These are phyloP conservation scores for Oxyruncus cristatus DNA, from an alignment of 2,113 vertebrate genomes.

Conservation along the genomic window DNA sequence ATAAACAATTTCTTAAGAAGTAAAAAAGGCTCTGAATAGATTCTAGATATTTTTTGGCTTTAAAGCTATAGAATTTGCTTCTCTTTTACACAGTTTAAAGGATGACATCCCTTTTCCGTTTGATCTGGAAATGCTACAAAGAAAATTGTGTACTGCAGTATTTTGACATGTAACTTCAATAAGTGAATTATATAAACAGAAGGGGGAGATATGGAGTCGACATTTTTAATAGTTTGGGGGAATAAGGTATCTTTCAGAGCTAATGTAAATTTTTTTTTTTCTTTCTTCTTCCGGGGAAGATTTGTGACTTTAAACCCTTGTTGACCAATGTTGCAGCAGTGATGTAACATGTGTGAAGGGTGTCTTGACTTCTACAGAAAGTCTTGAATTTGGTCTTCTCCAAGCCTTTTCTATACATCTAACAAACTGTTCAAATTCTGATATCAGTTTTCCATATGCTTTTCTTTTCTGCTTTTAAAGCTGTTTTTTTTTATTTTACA, in stretches of 20 bases:
- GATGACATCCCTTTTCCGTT: neutral
- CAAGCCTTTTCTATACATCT: neutral
- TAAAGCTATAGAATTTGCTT: neutral
- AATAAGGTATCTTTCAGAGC: neutral
- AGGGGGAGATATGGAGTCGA: neutral
- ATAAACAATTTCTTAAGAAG: neutral
- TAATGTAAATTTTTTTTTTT: neutral
- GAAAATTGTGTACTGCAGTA: neutral
- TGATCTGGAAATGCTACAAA: neutral
- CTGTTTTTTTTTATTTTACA: neutral
- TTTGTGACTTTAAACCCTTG: neutral
- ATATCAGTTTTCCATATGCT: neutral
- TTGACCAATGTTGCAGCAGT: neutral
- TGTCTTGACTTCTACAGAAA: neutral
- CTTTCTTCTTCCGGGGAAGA: neutral
- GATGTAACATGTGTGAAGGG: neutral
- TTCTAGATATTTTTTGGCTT: neutral
- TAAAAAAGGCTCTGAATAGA: neutral
- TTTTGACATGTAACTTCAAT: neutral
- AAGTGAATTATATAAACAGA: neutral
- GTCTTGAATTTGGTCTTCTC: neutral
- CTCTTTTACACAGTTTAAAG: neutral
- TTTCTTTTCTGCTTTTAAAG: neutral
- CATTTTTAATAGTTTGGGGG: neutral
- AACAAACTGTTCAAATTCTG: neutral